Evolutionary conservation across 2,113 vertebrate species (phyloP).

Genomic region (Paedocypris sp.): DNA sequence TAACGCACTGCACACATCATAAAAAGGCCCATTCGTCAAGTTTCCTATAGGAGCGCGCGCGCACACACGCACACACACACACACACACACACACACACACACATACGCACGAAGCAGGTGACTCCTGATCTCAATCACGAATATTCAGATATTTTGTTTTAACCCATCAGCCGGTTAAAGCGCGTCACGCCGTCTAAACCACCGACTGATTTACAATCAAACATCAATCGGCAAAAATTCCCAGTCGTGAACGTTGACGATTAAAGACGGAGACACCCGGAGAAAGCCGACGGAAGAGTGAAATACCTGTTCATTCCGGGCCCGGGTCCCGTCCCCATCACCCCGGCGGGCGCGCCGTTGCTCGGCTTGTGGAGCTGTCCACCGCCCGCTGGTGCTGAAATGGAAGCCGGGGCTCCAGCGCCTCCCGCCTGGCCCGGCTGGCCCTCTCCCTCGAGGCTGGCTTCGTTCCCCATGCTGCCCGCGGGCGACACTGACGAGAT

Average conservation of each 20-base stretch:
- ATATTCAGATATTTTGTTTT: too few species aligned
- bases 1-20: too few species aligned
- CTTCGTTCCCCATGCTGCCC: slow-evolving; percentile 68
- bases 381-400: slow-evolving; percentile 71
- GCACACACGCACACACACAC: background rate
- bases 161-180: too few species aligned
- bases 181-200: too few species aligned
- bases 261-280: too few species aligned
- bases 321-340: slow-evolving; percentile 55
- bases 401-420: slow-evolving; percentile 63
- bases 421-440: slow-evolving; percentile 58
- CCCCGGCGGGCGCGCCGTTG: slow-evolving; percentile 63
- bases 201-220: too few species aligned
- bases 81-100: too few species aligned
- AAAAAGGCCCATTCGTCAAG: background rate
- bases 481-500: slow-evolving; percentile 48
- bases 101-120: background rate
- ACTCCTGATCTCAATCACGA: background rate
- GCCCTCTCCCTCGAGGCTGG: slow-evolving; percentile 62
- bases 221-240: too few species aligned
- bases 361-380: slow-evolving; percentile 71
- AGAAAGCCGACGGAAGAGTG: background rate
- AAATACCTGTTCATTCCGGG: slow-evolving; percentile 66
- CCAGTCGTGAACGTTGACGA: too few species aligned
- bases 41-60: background rate